Conservation (phyloP, 2,797 vertebrate genomes). For the Mionectes olivaceus region DNA sequence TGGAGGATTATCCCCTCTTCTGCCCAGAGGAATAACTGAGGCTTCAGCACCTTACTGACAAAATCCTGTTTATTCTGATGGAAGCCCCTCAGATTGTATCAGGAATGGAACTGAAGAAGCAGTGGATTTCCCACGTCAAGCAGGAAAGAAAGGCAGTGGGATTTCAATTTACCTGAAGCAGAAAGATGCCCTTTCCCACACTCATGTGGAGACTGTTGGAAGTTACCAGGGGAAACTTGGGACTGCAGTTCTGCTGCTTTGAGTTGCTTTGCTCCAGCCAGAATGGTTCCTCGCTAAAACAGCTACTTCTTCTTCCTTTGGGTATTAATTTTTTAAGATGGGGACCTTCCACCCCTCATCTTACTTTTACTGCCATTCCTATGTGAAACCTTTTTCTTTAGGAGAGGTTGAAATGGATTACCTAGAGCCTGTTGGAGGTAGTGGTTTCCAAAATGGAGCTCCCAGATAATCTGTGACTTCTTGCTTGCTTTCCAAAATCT, state of each 20-base stretch:
- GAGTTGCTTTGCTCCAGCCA: not conserved
- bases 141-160: not conserved
- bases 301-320: not conserved
- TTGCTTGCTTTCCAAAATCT: not conserved
- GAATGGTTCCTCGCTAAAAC: not conserved
- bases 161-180: not conserved
- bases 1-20: not conserved
- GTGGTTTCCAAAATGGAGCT: not conserved
- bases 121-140: not conserved
- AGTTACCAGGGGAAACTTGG: not conserved
- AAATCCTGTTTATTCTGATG: not conserved
- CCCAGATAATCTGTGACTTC: not conserved
- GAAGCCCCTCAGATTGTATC: not conserved
- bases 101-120: not conserved
- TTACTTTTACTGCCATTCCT: not conserved
- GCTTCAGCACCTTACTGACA: not conserved
- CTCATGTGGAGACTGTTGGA: not conserved
- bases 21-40: not conserved
- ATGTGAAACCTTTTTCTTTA: not conserved
- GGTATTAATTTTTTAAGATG: not conserved
- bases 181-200: not conserved
- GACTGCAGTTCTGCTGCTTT: not conserved
- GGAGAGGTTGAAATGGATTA: not conserved
- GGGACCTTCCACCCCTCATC: not conserved
- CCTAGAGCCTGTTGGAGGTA: not conserved